Conservation (phyloP, 2,797 vertebrate genomes). For the Apogon hyalosoma region DNA sequence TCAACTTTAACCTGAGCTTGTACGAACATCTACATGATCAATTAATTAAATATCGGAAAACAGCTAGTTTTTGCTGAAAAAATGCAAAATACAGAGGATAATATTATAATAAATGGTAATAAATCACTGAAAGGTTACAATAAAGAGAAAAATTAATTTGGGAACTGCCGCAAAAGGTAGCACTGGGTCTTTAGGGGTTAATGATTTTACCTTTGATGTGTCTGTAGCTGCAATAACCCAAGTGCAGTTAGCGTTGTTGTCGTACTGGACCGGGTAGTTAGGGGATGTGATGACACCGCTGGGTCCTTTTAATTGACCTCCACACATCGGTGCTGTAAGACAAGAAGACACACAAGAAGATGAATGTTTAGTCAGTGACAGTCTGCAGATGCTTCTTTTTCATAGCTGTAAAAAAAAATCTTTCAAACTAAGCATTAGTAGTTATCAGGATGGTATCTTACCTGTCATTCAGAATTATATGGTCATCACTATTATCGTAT, state of each 20-base stretch:
- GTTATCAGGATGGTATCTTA: too few species aligned
- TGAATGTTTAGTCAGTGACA: not conserved
- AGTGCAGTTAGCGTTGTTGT: constrained; percentile 98
- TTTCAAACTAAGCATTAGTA: too few species aligned
- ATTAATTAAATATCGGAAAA: too few species aligned
- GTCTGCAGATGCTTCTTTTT: not conserved
- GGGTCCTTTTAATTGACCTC: constrained; percentile 91
- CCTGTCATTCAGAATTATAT: too few species aligned
- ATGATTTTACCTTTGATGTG: constrained; percentile 87
- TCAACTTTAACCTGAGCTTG: not conserved
- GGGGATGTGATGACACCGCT: constrained; percentile 95
- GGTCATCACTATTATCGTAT: too few species aligned
- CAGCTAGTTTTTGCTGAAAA: too few species aligned
- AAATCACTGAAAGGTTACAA: too few species aligned
- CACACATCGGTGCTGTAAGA: constrained; percentile 93
- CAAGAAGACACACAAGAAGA: constrained; percentile 42
- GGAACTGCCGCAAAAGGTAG: too few species aligned
- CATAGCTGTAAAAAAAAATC: not conserved
- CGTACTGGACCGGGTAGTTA: constrained; percentile 98
- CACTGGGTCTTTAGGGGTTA: not conserved
- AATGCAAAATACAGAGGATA: too few species aligned
- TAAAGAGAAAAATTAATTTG: too few species aligned
- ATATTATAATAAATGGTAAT: too few species aligned
- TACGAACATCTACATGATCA: not conserved
- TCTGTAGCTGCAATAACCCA: constrained; percentile 97